Percentiles rank a stretch among this genome's conserved stretches.
These are phyloP conservation scores for Trilocha varians DNA, from an alignment of 2,888 invertebrate genomes.

Conservation along the genomic window DNA sequence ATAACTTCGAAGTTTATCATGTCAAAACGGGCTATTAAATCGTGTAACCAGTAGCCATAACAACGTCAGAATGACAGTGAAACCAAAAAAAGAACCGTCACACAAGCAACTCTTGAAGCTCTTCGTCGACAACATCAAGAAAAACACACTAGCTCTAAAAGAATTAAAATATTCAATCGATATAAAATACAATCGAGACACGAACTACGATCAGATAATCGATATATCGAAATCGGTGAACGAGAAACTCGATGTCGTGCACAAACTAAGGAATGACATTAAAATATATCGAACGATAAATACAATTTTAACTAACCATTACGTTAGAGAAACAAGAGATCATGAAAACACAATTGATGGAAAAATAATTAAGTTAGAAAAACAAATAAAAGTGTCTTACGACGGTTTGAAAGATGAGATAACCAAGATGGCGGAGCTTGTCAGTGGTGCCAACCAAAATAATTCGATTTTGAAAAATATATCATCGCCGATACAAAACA, in stretches of 20 bases:
- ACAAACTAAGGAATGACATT: constrained; percentile 59
- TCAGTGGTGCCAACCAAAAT: constrained; percentile 36
- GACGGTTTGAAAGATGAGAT: constrained; percentile 45
- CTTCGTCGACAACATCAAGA: constrained; percentile 47
- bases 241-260: constrained; percentile 59
- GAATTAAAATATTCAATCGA: constrained; percentile 46
- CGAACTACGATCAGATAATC: constrained; percentile 41
- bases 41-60: constrained; percentile 9
- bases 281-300: constrained; percentile 64
- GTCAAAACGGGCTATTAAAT: neutral
- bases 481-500: constrained; percentile 43
- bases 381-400: constrained; percentile 47
- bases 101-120: constrained; percentile 37
- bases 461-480: constrained; percentile 24
- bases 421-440: constrained; percentile 29
- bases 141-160: constrained; percentile 52
- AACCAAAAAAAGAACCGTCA: constrained; percentile 29
- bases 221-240: constrained; percentile 49
- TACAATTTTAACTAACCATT: constrained; percentile 61
- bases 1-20: neutral
- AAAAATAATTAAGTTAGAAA: constrained; percentile 51
- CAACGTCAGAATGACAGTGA: constrained; percentile 30
- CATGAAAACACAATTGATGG: constrained; percentile 47
- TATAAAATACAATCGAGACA: constrained; percentile 26
- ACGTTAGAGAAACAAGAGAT: constrained; percentile 53